Conservation (phyloP, 2,113 vertebrate genomes). For the Rattus norvegicus region GRCr8 NC_086026.1:81464001-81464500, state of each 20-base stretch:
- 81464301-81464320: slow-evolving; percentile 64
- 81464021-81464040: slow-evolving; percentile 80
- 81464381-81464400: slow-evolving; percentile 46
- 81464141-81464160: slow-evolving; percentile 88
- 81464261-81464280: slow-evolving; percentile 69
- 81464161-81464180: slow-evolving; percentile 90
- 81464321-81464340: slow-evolving; percentile 52
- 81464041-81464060: slow-evolving; percentile 63
- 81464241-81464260: slow-evolving; percentile 75
- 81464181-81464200: slow-evolving; percentile 84
- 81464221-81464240: slow-evolving; percentile 59
- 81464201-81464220: slow-evolving; percentile 82
- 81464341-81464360: slow-evolving; percentile 45
- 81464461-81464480: not conserved
- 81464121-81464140: slow-evolving; percentile 85
- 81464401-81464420: slow-evolving; percentile 24
- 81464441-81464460: not conserved
- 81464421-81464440: not conserved
- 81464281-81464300: slow-evolving; percentile 71
- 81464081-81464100: slow-evolving; percentile 83
- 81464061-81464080: slow-evolving; percentile 60
- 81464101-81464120: slow-evolving; percentile 88
- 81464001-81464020: slow-evolving; percentile 76
- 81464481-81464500: too few relatives aligned
- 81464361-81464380: slow-evolving; percentile 10